Conservation (phyloP, 1,140 invertebrate genomes). For the Whitmania pigra region DNA sequence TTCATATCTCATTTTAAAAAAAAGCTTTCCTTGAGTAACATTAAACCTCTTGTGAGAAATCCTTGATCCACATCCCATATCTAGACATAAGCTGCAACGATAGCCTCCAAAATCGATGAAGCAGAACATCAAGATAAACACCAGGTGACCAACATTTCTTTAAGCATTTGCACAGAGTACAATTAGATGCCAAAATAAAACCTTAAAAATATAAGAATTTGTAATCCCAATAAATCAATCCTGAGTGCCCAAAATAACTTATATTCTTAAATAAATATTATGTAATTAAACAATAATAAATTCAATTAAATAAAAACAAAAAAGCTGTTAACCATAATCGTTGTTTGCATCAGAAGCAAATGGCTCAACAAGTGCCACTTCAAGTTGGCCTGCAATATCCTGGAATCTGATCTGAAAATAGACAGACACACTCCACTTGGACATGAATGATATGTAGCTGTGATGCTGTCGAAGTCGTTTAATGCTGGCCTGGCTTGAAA, state of each 20-base stretch:
- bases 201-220: constrained; percentile 16
- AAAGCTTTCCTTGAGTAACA: no score
- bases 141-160: constrained; percentile 58
- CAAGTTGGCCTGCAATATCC: constrained; percentile 64
- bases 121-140: constrained; percentile 58
- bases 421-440: constrained; percentile 81
- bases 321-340: background rate
- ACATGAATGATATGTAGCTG: constrained; percentile 52
- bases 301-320: background rate
- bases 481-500: constrained; percentile 47
- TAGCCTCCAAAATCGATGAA: constrained; percentile 73
- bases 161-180: constrained; percentile 43
- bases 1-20: no score
- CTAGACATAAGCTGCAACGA: constrained; percentile 65
- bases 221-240: constrained; percentile 29
- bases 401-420: constrained; percentile 87
- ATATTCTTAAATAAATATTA: background rate
- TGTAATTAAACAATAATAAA: background rate
- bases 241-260: constrained; percentile 38
- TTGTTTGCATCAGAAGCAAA: constrained; percentile 31
- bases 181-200: constrained; percentile 29
- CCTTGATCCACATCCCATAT: constrained; percentile 55
- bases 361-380: constrained; percentile 46
- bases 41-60: no score
- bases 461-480: constrained; percentile 37